Conservation (phyloP, 2,888 invertebrate genomes). For the Heterodera filipjevi region DNA sequence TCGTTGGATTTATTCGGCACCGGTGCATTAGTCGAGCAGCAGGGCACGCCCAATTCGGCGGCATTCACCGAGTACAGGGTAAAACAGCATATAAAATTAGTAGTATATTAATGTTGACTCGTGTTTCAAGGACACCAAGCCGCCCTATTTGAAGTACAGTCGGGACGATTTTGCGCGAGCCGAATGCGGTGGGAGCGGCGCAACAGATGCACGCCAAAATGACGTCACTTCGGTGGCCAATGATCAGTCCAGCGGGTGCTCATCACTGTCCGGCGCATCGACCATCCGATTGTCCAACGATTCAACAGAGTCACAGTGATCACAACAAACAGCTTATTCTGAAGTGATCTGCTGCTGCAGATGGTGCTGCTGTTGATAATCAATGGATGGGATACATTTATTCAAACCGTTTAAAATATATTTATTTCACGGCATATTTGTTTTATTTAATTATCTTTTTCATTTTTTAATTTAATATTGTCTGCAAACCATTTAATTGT, state of each 20-base stretch:
- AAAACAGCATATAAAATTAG: background rate
- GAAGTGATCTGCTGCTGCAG: background rate
- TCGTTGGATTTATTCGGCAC: constrained; percentile 32
- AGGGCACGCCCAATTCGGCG: constrained; percentile 29
- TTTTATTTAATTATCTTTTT: too few relatives aligned
- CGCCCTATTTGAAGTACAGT: constrained; percentile 46
- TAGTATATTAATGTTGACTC: too few relatives aligned
- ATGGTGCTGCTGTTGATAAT: too few relatives aligned
- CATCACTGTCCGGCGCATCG: background rate
- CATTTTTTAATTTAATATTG: too few relatives aligned
- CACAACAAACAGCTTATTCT: background rate
- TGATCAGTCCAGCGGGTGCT: background rate
- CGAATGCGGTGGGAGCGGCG: background rate
- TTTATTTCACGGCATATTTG: too few relatives aligned
- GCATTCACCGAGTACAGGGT: constrained; percentile 44
- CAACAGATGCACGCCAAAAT: background rate
- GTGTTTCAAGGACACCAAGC: constrained; percentile 36
- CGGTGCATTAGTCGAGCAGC: constrained; percentile 11
- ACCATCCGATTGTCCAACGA: background rate
- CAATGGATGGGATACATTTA: too few relatives aligned
- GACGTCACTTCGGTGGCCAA: background rate
- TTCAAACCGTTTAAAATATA: too few relatives aligned
- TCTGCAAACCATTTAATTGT: too few relatives aligned
- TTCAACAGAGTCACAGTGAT: background rate
- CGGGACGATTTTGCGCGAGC: constrained; percentile 36